Evolutionary conservation across 2,113 vertebrate genomes (phyloP).

Genomic region (Prunella himalayana): DNA sequence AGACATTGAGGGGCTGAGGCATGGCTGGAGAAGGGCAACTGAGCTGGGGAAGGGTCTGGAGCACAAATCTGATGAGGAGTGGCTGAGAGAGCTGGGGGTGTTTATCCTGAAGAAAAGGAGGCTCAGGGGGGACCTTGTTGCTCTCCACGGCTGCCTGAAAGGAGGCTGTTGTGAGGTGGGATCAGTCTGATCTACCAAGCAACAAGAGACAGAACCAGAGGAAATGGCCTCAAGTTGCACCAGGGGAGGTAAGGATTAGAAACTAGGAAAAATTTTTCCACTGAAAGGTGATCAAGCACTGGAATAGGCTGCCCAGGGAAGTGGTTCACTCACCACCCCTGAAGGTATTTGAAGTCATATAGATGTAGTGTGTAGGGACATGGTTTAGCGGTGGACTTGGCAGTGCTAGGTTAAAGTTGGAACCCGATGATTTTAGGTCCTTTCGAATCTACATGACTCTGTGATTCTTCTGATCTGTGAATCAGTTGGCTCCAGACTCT

Average conservation of each 20-base stretch:
- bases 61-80: background rate
- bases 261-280: background rate
- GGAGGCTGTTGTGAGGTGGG: background rate
- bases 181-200: background rate
- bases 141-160: background rate
- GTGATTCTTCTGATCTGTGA: background rate
- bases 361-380: background rate
- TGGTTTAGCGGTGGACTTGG: background rate
- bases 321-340: background rate
- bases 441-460: background rate
- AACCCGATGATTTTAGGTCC: background rate
- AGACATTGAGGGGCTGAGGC: background rate
- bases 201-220: background rate
- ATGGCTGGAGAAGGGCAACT: accelerated
- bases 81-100: background rate
- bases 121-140: background rate
- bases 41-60: background rate
- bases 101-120: background rate
- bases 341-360: background rate
- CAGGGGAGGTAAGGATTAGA: background rate
- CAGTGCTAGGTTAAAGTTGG: background rate
- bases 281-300: background rate
- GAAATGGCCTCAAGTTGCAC: background rate
- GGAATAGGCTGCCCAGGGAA: background rate
- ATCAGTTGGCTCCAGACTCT: background rate